Conservation (phyloP, 2,797 vertebrate genomes). For the Salmo trutta region DNA sequence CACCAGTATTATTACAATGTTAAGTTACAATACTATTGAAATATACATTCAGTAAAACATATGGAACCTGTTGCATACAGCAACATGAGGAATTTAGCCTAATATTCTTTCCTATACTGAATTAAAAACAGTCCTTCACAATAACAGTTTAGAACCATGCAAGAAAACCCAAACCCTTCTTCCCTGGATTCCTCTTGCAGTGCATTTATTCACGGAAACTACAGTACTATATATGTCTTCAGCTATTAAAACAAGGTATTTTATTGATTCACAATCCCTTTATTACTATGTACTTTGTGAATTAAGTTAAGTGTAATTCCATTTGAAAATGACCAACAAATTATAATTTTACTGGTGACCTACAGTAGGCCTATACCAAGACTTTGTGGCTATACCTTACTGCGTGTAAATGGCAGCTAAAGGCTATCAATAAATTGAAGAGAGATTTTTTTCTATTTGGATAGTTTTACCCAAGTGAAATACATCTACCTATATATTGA, state of each 20-base stretch:
- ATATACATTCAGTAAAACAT: background rate
- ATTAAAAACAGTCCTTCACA: background rate
- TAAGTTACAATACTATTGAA: background rate
- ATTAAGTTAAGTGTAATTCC: background rate
- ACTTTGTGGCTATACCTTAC: background rate
- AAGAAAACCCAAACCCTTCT: background rate
- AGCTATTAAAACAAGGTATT: background rate
- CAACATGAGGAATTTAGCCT: background rate
- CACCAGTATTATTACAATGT: background rate
- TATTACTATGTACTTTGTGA: background rate
- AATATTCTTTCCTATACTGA: background rate
- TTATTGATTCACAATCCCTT: background rate
- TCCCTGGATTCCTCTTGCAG: background rate
- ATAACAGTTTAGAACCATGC: background rate
- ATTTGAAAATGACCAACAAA: background rate
- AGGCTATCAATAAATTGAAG: background rate
- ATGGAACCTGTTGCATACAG: background rate
- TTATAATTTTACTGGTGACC: background rate
- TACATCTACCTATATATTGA: background rate
- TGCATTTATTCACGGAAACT: background rate
- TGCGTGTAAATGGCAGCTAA: background rate
- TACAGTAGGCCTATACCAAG: background rate
- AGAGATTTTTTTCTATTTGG: background rate
- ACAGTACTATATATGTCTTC: background rate
- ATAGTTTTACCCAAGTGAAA: background rate